phyloP scores from a whole-genome alignment of 2,888 invertebrate genomes.

The Nasonovia ribisnigri region DNA sequence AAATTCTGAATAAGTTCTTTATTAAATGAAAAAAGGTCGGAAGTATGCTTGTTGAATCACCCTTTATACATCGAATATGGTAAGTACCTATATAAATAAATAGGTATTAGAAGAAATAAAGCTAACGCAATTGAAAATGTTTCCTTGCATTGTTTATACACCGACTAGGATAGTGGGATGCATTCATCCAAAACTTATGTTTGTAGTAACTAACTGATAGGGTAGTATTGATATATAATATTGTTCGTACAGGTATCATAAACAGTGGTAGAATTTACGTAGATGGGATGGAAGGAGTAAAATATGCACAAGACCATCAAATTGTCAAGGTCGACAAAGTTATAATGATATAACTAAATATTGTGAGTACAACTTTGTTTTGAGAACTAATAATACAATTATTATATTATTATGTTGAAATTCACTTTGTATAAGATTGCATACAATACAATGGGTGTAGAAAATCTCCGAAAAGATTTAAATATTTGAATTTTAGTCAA shows the following conservation, averaged over 20 bases:
- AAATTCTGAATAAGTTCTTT: too few relatives aligned
- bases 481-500: background rate
- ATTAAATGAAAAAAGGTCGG: too few relatives aligned
- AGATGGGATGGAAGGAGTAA: background rate
- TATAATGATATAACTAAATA: constrained; percentile 4
- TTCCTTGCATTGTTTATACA: background rate
- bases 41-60: too few relatives aligned
- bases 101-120: background rate
- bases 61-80: background rate
- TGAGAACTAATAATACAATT: background rate
- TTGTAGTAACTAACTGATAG: background rate
- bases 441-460: background rate
- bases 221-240: background rate
- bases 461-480: background rate
- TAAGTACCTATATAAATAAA: background rate
- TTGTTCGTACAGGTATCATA: background rate
- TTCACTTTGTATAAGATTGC: background rate
- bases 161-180: background rate
- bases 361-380: background rate
- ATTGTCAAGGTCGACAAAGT: background rate
- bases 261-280: background rate
- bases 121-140: background rate
- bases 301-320: background rate
- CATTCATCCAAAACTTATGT: background rate
- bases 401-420: background rate